Evolutionary conservation across 2,113 vertebrate species (phyloP), one percentile per base, ranked within the genome.

Genomic region (Dipodomys ordii): DNA sequence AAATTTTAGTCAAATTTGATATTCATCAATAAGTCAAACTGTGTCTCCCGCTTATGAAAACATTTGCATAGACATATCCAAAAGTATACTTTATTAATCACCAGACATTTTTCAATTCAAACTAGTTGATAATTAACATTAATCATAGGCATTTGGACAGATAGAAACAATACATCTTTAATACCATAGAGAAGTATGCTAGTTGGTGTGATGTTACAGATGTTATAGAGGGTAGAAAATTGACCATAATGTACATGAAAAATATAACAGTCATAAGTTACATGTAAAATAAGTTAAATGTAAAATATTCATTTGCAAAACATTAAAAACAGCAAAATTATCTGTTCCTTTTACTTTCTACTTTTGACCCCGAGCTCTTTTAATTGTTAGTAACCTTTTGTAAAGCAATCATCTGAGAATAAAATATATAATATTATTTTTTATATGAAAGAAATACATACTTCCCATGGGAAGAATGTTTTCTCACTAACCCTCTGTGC

Each of bases 381-480:
- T 87, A 83, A 46, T 80, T 71, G 28, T 83, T 93, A 77, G 18
- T 86, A 85, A 64, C 62, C 80, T n/a, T 11, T 57, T 62, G 7
- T 44, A 87, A 65, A 28, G 7, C 23, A 92, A 90, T 71, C 25
- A 30, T 0, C 49, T 83, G 60, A 65, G 2, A n/a, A 80, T 44
- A 72, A 74, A 97, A 83, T 23, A 6, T 57, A 73, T 53, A 64
- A 68, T n/a, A 53, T 23, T n/a, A 8, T 90, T 84, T 79, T 8
- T 71, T 78, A 68, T 20, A 11, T 71, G 28, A 69, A 78, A 84
- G 11, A 11, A 84, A n/a, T 7, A 30, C 20, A 9, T 16, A 64
- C 27, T 65, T 65, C 39, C 60, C 22, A 64, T 0, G 15, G 62
- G 7, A 81, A 39, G 22, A 83, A 25, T 39, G 0, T 49, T 3